These are phyloP conservation scores for Herminia tarsipennalis DNA, from an alignment of 2,888 invertebrate genomes.

Conservation along the genomic window DNA sequence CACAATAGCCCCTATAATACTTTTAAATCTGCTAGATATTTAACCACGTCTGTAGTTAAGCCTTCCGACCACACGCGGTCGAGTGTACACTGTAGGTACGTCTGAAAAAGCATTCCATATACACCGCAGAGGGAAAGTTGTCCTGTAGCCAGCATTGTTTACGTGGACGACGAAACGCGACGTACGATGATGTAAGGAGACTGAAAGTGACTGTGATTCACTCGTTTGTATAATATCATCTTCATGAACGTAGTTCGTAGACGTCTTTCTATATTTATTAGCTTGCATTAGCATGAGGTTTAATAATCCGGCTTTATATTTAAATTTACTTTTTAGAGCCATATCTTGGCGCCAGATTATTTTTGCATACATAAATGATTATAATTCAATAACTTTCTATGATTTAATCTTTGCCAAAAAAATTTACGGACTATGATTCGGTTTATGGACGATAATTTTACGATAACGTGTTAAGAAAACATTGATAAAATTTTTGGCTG, in stretches of 20 bases:
- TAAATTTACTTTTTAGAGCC: too few relatives aligned
- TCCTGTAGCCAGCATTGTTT: constrained; percentile 65
- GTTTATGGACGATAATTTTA: too few relatives aligned
- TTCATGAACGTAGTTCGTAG: too few relatives aligned
- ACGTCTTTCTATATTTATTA: neutral
- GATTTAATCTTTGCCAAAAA: too few relatives aligned
- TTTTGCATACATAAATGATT: too few relatives aligned
- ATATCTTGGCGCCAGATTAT: too few relatives aligned
- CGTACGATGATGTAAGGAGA: neutral
- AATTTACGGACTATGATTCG: too few relatives aligned
- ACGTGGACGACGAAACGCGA: constrained; percentile 53
- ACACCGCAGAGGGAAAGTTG: constrained; percentile 67
- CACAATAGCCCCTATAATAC: constrained; percentile 22
- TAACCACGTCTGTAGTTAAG: constrained; percentile 34
- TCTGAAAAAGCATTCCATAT: constrained; percentile 54
- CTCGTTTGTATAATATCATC: neutral
- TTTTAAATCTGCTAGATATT: constrained; percentile 39
- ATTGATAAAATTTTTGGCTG: too few relatives aligned
- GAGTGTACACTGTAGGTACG: constrained; percentile 20
- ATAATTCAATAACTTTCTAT: too few relatives aligned
- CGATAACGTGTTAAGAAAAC: too few relatives aligned
- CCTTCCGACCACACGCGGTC: constrained; percentile 22
- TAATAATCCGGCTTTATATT: too few relatives aligned
- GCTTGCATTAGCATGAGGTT: too few relatives aligned
- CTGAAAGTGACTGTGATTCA: constrained; percentile 28